These are phyloP conservation scores for Polymixis lichenea DNA, from an alignment of 2,888 invertebrate species.

Conservation along the genomic window DNA sequence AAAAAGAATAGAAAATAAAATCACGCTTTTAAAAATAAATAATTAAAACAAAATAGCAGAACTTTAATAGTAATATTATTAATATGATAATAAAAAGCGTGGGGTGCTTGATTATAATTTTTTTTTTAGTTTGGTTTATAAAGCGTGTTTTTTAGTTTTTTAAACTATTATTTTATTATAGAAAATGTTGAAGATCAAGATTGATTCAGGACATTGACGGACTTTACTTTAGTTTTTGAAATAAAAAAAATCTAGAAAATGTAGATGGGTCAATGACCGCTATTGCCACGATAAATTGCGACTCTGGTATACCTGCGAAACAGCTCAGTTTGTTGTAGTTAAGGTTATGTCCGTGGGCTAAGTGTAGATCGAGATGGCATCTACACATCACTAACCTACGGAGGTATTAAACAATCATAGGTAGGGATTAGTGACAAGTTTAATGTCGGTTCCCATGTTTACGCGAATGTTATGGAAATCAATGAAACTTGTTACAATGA, in stretches of 20 bases:
- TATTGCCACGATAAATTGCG: too few species aligned
- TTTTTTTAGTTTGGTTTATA: too few species aligned
- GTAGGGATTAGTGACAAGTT: neutral
- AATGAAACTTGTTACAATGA: constrained; percentile 5
- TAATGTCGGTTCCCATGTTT: neutral
- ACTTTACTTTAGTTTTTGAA: neutral
- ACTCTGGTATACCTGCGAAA: neutral
- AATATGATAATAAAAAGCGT: too few species aligned
- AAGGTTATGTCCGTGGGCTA: neutral
- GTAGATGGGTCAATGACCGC: neutral
- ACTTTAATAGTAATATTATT: too few species aligned
- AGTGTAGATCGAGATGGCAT: neutral
- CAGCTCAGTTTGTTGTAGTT: neutral
- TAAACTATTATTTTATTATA: too few species aligned
- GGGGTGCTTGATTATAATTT: too few species aligned
- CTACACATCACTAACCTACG: too few species aligned
- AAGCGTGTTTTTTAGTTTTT: too few species aligned
- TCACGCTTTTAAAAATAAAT: too few species aligned
- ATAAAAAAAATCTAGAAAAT: neutral
- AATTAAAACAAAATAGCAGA: too few species aligned
- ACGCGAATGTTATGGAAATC: constrained; percentile 2
- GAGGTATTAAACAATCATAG: neutral
- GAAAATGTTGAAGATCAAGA: too few species aligned
- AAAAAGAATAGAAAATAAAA: too few species aligned
- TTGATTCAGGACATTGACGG: neutral